Evolutionary conservation across 1,140 invertebrate genomes (phyloP), one percentile per base, ranked within the genome.

Genomic region (Zaprionus davidi): DNA sequence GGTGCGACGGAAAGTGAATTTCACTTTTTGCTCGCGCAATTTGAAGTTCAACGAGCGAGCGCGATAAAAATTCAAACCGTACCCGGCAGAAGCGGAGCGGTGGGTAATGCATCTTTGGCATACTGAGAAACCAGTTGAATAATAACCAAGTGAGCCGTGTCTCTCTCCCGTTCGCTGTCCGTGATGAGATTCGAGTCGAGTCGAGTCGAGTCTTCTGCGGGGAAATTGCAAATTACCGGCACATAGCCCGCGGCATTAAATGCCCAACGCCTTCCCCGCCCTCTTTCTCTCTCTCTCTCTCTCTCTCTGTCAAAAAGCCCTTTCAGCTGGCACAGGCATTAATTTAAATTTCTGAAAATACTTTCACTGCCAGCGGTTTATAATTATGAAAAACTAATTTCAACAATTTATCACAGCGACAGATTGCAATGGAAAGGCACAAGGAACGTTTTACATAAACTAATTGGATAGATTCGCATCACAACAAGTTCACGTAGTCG

Each of bases 91-190:
- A 38, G 36, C 36, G 1, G 36, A 38, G n/a, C 41, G 2, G 3
- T 17, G 41, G 41, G 41, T 46, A 71, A 71, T 76, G 60, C 73
- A 76, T 71, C 69, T 76, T 46, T 51, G 63, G 60, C 82, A 82
- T 86, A 72, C 79, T 74, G 65, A 88, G 81, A 88, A 87, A 87
- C 85, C 84, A 87, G 84, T 88, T 87, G 85, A 87, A 81, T 90
- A 85, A 88, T 74, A 85, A 72, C 64, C 67, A 64, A 74, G 77
- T 78, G 66, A 75, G 81, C 62, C 77, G 55, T 31, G 70, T 73
- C 75, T 71, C 41, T 67, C 53, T 57, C 24, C 15, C 22, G 22
- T 34, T 34, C 31, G 9, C 31, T 34, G 31, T 34, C 31, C 26
- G 26, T 28, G 38, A 22, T 36, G 13, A 34, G 62, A n/a, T 22